Conservation (phyloP, 2,888 invertebrate species). For the Diaprepes abbreviatus region DNA sequence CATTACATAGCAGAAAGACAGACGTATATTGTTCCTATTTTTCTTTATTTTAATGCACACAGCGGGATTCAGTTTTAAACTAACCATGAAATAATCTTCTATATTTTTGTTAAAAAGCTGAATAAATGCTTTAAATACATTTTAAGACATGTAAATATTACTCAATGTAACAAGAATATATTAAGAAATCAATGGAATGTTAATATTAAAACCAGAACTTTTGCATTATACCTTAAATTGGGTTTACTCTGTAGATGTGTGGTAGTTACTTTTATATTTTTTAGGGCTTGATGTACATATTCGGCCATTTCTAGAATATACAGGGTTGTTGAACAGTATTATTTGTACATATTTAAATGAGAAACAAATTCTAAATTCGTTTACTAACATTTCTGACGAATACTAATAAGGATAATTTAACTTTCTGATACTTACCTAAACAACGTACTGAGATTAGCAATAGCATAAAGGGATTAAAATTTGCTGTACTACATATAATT, state of each 20-base stretch:
- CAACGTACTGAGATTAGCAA: too few relatives aligned
- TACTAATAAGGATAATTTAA: too few relatives aligned
- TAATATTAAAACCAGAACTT: conserved; percentile 54
- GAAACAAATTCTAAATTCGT: too few relatives aligned
- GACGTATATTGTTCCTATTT: too few relatives aligned
- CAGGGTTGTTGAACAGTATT: not conserved
- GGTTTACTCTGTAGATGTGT: conserved; percentile 13
- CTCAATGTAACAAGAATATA: conserved; percentile 57
- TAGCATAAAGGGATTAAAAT: too few relatives aligned
- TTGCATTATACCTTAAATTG: conserved; percentile 51
- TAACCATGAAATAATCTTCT: not conserved
- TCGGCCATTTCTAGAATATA: conserved; percentile 7
- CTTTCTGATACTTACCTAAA: too few relatives aligned
- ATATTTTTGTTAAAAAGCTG: conserved; percentile 38
- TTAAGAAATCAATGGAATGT: conserved; percentile 57
- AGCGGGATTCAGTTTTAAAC: too few relatives aligned
- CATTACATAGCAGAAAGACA: too few relatives aligned
- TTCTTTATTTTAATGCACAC: too few relatives aligned
- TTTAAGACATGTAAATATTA: conserved; percentile 61
- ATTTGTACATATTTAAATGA: too few relatives aligned
- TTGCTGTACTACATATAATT: too few relatives aligned
- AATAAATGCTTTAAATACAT: conserved; percentile 63
- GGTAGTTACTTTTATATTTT: conserved; percentile 14
- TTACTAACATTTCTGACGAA: too few relatives aligned
- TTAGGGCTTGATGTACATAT: conserved; percentile 23